Evolutionary conservation across 2,797 vertebrate species (phyloP), one percentile per base, ranked within the genome.

Genomic region (Manis crassicaudata): DNA sequence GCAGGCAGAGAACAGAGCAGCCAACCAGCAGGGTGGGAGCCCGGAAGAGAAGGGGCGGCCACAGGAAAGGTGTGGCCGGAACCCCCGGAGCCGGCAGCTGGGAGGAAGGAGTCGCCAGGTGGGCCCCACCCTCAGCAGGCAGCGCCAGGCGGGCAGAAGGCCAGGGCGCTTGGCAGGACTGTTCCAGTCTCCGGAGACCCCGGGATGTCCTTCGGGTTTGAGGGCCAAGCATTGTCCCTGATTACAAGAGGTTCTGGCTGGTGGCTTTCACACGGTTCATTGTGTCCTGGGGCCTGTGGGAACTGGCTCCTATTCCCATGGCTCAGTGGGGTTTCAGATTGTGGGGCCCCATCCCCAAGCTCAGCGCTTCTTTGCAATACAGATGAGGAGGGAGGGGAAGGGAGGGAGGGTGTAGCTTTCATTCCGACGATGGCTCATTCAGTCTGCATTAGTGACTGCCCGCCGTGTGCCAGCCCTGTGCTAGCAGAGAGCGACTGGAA

Each of bases 21-120:
- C 63, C 5, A 0, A 52, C 70, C 76, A 5, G 76, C n/a, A 68
- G 77, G 92, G 88, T 23, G 80, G 86, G 76, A 76, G 29, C 83
- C 27, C 1, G 76, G 76, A 83, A 93, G 62, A 40, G 63, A 76
- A 76, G 87, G 82, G 67, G 86, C 5, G 46, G 60, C 83, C 43
- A 8, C 91, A 96, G 96, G 97, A 97, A 97, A 90, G 96, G 93
- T 43, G 92, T 27, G 95, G 76, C 95, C 52, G 62, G 96, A 96
- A 89, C 18, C 46, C 58, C 63, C 1, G 90, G 94, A 96, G 96
- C 92, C 95, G 21, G 80, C 93, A 88, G 83, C 95, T 93, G 92
- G 95, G 72, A 96, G 97, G 96, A 94, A 95, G 94, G 94, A 96
- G 95, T 87, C 92, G 70, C 96, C 97, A 97, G 97, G 97, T 97